A percentile compares a stretch with the other conserved stretches of the same genome.
Evolutionary conservation across 1,140 invertebrate genomes (phyloP).

Genomic region (Pygmarrhopalites habei): DNA sequence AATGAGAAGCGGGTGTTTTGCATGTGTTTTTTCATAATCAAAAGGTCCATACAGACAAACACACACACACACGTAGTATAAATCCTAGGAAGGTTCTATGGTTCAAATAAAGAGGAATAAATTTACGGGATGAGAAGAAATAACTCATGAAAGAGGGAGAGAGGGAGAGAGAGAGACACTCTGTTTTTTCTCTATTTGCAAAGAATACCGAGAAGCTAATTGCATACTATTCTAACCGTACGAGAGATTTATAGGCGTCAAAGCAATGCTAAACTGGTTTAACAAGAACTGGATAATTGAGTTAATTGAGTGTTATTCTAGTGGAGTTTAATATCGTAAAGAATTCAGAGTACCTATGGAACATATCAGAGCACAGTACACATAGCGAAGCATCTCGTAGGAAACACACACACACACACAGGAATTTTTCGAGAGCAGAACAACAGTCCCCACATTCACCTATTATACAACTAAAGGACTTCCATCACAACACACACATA

Average conservation of each 20-base stretch:
- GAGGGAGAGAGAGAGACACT: neutral
- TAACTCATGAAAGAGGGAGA: neutral
- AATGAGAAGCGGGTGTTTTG: too few relatives aligned
- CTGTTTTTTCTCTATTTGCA: conserved; percentile 15
- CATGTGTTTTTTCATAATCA: too few relatives aligned
- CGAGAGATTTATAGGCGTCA: conserved; percentile 32
- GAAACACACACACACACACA: too few relatives aligned
- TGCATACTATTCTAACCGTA: conserved; percentile 32
- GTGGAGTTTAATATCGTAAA: neutral
- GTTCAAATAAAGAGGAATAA: too few relatives aligned
- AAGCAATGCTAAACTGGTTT: conserved; percentile 27
- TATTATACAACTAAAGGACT: too few relatives aligned
- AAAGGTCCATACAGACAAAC: neutral
- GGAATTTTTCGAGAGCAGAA: too few relatives aligned
- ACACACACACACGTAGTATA: neutral
- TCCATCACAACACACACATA: too few relatives aligned
- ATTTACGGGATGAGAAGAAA: neutral
- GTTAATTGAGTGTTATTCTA: conserved; percentile 32
- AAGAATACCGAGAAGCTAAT: conserved; percentile 31
- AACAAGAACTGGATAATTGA: conserved; percentile 36
- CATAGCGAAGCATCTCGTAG: too few relatives aligned
- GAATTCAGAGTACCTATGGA: too few relatives aligned
- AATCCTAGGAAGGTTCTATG: too few relatives aligned
- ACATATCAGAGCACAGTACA: too few relatives aligned
- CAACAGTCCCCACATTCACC: too few relatives aligned